Base-by-base conservation (phyloP, 2,113 vertebrate genomes). In the Oryzias melastigma region DNA sequence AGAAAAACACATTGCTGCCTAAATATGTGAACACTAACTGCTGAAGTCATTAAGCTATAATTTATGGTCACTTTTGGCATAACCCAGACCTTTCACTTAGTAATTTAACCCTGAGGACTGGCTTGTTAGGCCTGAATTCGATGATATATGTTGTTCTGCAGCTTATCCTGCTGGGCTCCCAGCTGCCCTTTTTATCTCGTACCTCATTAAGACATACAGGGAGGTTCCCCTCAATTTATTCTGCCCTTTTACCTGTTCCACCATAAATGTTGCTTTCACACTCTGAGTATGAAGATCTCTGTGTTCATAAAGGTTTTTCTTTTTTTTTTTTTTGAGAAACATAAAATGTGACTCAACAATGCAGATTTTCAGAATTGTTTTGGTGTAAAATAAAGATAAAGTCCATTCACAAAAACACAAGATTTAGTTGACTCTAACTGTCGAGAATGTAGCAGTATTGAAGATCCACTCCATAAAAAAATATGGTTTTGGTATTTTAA, bases 41-140 rank as follows among this genome's bases (percentile, higher is more conserved):
- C 56, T 22, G 10, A 52, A 46, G 50, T 51, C 74, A 65, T 75
- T 70, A 64, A 57, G 54, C 46, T n/a, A 22, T 19, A 48, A 61
- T 64, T 65, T 75, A 48, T 49, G 55, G 45, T 19, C 19, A 45
- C 57, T 62, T 62, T 62, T 15, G 53, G 52, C 53, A 29, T 24
- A 0, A 62, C 19, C 41, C 50, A 7, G 52, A 60, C 52, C 60
- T 59, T 58, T 51, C 29, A 35, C 62, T 40, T 64, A 7, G 41
- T 40, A 18, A 54, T 54, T 47, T 55, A 53, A 75, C 57, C 44
- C 49, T 1, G 3, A 35, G 62, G 60, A 44, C 56, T 3, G 22
- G 22, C 22, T 35, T n/a, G 8, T 41, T 57, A 29, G 46, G 64
- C 42, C 53, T 40, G 48, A 25, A 41, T 13, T n/a, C 27, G 13